Evolutionary conservation across 1,140 invertebrate genomes (phyloP), one percentile per base, ranked within the genome.

Genomic region (Leptinotarsa lineolata): DNA sequence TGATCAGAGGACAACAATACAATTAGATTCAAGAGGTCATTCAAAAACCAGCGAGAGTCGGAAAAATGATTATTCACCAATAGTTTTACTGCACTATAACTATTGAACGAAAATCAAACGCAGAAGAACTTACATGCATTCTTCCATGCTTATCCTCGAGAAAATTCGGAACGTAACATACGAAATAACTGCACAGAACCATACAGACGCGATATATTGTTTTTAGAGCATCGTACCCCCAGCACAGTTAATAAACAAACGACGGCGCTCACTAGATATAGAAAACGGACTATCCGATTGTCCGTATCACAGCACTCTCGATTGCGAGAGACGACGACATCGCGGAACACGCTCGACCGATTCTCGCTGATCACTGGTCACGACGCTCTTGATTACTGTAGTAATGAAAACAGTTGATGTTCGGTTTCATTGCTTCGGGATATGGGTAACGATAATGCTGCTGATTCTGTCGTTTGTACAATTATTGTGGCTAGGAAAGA

Each of bases 51-150:
- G 30, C 30, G 2, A 11, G 30, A 39, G 30, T 8, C 8, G 8
- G 30, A 39, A 11, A 39, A 39, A 39, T 2, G 30, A 39, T 11
- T 39, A 39, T 39, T 39, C 30, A 39, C 11, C 15, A 59, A 59
- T 59, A 59, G 4, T 59, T 59, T 59, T 16, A 59, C 58, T 59
- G 20, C 3, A 59, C 58, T 20, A 59, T 59, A 59, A 59, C 11
- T 11, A 39, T 11, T 30, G 63, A 68, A 16, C 72, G 54, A 15
- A 45, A 60, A 63, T 24, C 13, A 18, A 68, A 69, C 44, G 54
- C 18, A 71, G 48, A 70, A 4, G 58, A 21, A 76, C 79, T 80
- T 77, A 80, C 79, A 77, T 75, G 77, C 79, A 80, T 80, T 74
- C 77, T 80, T 73, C 79, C 79, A 80, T 80, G 77, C 72, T 76